Evolutionary conservation across 1,140 invertebrate genomes (phyloP).

Genomic region (Teleogryllus occipitalis): DNA sequence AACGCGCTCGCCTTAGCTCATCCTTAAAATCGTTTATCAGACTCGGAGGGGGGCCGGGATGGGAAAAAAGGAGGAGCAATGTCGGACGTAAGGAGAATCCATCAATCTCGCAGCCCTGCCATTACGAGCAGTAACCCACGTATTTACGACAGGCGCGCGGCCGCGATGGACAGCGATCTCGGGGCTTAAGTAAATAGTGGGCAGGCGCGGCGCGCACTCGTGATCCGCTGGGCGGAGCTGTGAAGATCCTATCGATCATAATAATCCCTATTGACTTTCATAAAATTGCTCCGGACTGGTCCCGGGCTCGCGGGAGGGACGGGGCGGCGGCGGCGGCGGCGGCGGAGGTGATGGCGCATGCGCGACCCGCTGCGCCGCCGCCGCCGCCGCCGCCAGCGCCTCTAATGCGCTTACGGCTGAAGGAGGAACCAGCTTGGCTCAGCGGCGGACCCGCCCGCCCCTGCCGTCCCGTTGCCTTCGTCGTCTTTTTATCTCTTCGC

Average conservation of each 20-base stretch:
- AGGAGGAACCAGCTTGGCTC: no score
- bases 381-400: no score
- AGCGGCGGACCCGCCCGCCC: no score
- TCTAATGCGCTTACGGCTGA: no score
- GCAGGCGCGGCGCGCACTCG: not conserved
- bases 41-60: not conserved
- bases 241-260: not conserved
- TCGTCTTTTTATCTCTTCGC: no score
- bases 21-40: not conserved
- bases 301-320: no score
- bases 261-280: conserved; percentile 5
- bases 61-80: not conserved
- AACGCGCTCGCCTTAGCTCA: not conserved
- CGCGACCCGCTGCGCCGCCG: no score
- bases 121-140: not conserved
- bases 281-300: not conserved
- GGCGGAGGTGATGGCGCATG: not conserved
- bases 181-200: not conserved
- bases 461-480: no score
- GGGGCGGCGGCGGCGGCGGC: no score
- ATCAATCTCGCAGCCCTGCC: not conserved
- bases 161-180: not conserved
- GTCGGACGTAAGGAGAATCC: not conserved
- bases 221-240: conserved; percentile 2
- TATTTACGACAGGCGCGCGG: not conserved